Evolutionary conservation across 2,113 vertebrate genomes (phyloP), one percentile per base, ranked within the genome.

Genomic region (Stomatorhinus ivindoensis): DNA sequence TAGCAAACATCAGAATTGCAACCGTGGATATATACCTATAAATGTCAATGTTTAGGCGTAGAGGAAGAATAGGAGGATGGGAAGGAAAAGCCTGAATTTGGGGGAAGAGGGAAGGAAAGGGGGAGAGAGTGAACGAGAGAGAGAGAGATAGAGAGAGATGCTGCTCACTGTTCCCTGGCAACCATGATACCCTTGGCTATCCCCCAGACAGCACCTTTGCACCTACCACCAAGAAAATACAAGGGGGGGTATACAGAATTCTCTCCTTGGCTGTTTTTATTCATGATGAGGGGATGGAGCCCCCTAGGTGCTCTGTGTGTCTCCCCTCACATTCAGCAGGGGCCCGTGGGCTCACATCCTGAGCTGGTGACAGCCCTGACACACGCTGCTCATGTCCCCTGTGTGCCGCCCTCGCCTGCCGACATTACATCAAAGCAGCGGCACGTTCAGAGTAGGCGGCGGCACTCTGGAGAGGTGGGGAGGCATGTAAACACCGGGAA

Each of bases 111-210:
- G 55, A 61, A n/a, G 8, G 24, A 55, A 55, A 31, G 61, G 61
- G 61, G n/a, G 10, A 31, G n/a, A 13, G 9, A 53, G 39, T 8
- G 73, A 58, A 48, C 48, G 48, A 48, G 15, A 86, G 85, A 51
- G 85, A 51, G 48, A 55, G 17, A 35, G 10, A 24, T 42, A 46
- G 24, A 51, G 8, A 9, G 53, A 21, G 80, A 47, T 1, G 11
- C n/a, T 69, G 42, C 51, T 83, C 88, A 58, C 73, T 35, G 73
- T 47, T 53, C 46, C 88, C 61, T 53, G 69, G 73, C 88, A 89
- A 48, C 55, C 15, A 15, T 51, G 55, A 89, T 84, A 80, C 89
- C 51, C 19, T 86, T 73, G 24, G 24, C 39, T 27, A 46, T 86
- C 9, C n/a, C 39, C 55, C 83, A 51, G 53, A 73, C 46, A 21